phyloP scores from a whole-genome alignment of 2,888 invertebrate genomes.

The Hyalella azteca region DNA sequence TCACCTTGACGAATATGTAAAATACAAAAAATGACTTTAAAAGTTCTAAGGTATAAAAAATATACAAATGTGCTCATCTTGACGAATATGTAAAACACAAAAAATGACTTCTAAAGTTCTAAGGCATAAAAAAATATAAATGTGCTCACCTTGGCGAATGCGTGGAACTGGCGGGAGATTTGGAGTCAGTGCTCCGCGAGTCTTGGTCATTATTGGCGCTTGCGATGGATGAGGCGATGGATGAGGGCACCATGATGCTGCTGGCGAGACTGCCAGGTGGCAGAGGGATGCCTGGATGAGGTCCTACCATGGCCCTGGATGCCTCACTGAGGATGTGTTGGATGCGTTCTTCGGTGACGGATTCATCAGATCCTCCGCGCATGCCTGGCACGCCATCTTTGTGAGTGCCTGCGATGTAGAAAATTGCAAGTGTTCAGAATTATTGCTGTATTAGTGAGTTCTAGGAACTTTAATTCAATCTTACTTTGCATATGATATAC shows the following conservation, averaged over 20 bases:
- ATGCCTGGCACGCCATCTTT: constrained; percentile 48
- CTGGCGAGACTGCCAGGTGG: constrained; percentile 24
- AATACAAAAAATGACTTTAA: too few species aligned
- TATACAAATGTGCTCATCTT: too few species aligned
- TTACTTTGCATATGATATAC: too few species aligned
- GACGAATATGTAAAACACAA: too few species aligned
- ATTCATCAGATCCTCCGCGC: constrained; percentile 50
- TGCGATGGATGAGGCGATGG: constrained; percentile 29
- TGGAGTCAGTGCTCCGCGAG: constrained; percentile 56
- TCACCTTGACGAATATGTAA: too few species aligned
- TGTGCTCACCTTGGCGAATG: constrained; percentile 54
- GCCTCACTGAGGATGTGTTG: constrained; percentile 58
- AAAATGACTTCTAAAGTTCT: too few species aligned
- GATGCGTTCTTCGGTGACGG: constrained; percentile 55
- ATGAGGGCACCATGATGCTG: constrained; percentile 38
- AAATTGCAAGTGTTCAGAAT: too few species aligned
- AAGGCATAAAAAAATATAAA: not conserved
- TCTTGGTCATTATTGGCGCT: constrained; percentile 47
- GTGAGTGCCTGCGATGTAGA: constrained; percentile 41
- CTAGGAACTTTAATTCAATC: too few species aligned
- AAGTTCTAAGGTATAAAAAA: too few species aligned
- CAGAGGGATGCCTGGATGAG: constrained; percentile 38
- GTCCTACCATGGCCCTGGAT: constrained; percentile 53
- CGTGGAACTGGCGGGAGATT: constrained; percentile 56
- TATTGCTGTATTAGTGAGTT: too few species aligned